phyloP scores from a whole-genome alignment of 1,140 invertebrate species.

The Trichonephila inaurata region DNA sequence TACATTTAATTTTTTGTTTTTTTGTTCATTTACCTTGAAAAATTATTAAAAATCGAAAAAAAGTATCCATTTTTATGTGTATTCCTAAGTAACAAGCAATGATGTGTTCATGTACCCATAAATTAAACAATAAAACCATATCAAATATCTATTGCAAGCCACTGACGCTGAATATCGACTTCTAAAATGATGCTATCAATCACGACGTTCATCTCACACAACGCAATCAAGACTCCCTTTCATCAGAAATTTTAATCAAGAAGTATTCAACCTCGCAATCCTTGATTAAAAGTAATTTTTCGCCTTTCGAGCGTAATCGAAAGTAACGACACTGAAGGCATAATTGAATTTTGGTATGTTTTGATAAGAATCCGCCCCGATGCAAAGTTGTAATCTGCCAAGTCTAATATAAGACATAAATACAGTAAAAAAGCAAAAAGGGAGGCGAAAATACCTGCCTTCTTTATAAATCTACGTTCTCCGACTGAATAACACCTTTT shows the following conservation, averaged over 20 bases:
- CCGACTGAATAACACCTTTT: not conserved
- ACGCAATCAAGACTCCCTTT: not conserved
- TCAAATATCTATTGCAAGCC: not conserved
- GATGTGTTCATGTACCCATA: too few species aligned
- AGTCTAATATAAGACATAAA: not conserved
- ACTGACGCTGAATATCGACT: not conserved
- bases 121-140: not conserved
- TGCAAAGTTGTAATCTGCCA: not conserved
- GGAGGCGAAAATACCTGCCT: not conserved
- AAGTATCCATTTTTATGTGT: too few species aligned
- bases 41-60: too few species aligned
- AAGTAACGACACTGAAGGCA: not conserved
- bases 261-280: not conserved
- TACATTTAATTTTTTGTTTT: too few species aligned
- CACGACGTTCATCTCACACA: not conserved
- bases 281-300: not conserved
- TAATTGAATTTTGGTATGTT: not conserved
- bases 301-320: not conserved
- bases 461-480: not conserved
- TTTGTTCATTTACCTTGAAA: too few species aligned
- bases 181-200: not conserved
- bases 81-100: too few species aligned
- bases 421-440: not conserved
- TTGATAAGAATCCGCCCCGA: not conserved
- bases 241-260: not conserved